Evolutionary conservation across 1,140 invertebrate genomes (phyloP), one percentile per base, ranked within the genome.

Genomic region (Calephelis nemesis): DNA sequence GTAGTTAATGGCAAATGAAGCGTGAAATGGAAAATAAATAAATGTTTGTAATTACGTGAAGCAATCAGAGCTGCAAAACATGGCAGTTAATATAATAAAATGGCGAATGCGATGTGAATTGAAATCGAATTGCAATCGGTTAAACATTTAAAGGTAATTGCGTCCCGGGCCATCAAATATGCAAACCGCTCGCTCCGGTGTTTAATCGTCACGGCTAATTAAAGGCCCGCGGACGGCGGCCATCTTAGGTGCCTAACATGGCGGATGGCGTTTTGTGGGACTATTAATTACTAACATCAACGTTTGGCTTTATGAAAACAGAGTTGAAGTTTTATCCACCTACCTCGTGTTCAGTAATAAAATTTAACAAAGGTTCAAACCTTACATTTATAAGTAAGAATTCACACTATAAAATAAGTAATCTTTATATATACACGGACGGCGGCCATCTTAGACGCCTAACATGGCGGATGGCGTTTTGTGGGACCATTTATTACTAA

Each of bases 21-120:
- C 54, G 54, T 39, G 39, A 60, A 60, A 60, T 60, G 30, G 30
- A 60, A 60, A 60, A 60, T 60, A 60, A 60, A 60, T 60, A 60
- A 45, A 45, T 54, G 52, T 30, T 30, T 30, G 54, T 60, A 60
- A 60, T 60, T 60, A 60, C 54, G 54, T 39, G 11, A 39, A 9
- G 19, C 54, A 60, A 60, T 60, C 54, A 60, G 54, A 39, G 54
- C 54, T 30, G 54, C 54, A 30, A 39, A 39, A 60, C 54, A 40
- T 39, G 30, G 9, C 54, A 60, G 54, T 60, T 60, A 60, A 60
- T 60, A 60, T 12, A 60, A 60, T 60, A 39, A 60, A 60, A 60
- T 60, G 30, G 54, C 30, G 54, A 60, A 60, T 60, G 11, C 54
- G 54, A 60, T 40, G 54, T 58, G 54, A 58, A 58, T 58, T 58